phyloP scores from a whole-genome alignment of 1,140 invertebrate species.

The Aphelenchoides avenae region DNA sequence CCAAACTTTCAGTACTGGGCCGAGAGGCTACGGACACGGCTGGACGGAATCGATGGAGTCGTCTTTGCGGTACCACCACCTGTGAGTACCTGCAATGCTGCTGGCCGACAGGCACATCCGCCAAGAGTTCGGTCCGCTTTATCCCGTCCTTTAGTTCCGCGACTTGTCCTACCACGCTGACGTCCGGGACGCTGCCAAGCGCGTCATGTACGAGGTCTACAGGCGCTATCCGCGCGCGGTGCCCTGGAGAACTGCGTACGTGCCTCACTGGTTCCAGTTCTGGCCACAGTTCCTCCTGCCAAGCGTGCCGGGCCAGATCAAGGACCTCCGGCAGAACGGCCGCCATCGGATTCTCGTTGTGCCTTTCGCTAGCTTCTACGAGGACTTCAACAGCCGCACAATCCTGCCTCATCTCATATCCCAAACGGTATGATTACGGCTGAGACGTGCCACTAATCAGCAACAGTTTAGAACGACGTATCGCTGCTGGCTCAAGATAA shows the following conservation, averaged over 20 bases:
- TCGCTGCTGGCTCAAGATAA: too few relatives aligned
- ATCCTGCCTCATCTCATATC: constrained; percentile 7
- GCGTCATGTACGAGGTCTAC: constrained; percentile 9
- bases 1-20: constrained; percentile 5
- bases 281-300: background rate
- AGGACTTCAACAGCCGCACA: constrained; percentile 17
- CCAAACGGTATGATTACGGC: too few relatives aligned
- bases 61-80: constrained; percentile 4
- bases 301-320: background rate
- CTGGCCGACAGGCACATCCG: background rate
- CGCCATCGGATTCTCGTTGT: constrained; percentile 6
- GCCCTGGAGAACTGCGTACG: constrained; percentile 7
- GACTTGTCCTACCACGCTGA: background rate
- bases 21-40: background rate
- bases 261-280: constrained; percentile 10
- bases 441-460: too few relatives aligned
- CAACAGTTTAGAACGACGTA: too few relatives aligned
- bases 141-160: background rate
- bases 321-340: constrained; percentile 6
- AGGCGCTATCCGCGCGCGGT: constrained; percentile 3
- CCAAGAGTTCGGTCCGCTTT: background rate
- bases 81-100: background rate
- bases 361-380: constrained; percentile 9
- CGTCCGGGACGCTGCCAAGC: background rate
- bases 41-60: constrained; percentile 2